Conservation (phyloP, 1,140 invertebrate genomes). For the Drosophila sp. region DNA sequence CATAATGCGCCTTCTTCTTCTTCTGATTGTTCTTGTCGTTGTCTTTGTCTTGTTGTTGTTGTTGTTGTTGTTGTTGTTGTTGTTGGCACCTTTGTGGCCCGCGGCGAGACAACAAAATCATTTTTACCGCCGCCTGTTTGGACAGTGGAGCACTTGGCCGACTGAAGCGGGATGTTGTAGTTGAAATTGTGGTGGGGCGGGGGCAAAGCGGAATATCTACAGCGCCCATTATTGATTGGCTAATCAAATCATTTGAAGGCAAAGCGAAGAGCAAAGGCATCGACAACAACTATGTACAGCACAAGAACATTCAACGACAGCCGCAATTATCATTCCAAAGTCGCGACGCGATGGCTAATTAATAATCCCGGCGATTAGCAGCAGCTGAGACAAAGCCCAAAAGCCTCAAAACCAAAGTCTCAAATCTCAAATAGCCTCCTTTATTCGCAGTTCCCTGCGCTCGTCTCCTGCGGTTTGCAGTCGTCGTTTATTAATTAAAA, state of each 20-base stretch:
- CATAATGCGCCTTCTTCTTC: conserved; percentile 59
- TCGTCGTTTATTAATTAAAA: conserved; percentile 75
- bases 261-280: conserved; percentile 16
- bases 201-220: not conserved
- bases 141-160: conserved; percentile 31
- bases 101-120: conserved; percentile 84
- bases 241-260: conserved; percentile 78
- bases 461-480: conserved; percentile 36
- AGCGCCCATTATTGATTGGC: conserved; percentile 79
- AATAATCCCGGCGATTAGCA: conserved; percentile 80
- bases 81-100: conserved; percentile 82
- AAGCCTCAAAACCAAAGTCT: conserved; percentile 11
- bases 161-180: not conserved
- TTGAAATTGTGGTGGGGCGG: not conserved
- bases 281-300: conserved; percentile 26
- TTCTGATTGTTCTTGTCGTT: conserved; percentile 26
- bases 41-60: conserved; percentile 5
- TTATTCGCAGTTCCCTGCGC: not conserved
- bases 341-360: conserved; percentile 70
- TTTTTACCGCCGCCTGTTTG: conserved; percentile 79
- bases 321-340: conserved; percentile 82
- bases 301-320: conserved; percentile 60
- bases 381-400: conserved; percentile 27
- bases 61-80: conserved; percentile 34
- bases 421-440: conserved; percentile 11